A percentile compares a stretch with the other conserved stretches of the same genome.
phyloP scores from a whole-genome alignment of 2,888 invertebrate genomes.

The Sphaerophoria taeniata region DNA sequence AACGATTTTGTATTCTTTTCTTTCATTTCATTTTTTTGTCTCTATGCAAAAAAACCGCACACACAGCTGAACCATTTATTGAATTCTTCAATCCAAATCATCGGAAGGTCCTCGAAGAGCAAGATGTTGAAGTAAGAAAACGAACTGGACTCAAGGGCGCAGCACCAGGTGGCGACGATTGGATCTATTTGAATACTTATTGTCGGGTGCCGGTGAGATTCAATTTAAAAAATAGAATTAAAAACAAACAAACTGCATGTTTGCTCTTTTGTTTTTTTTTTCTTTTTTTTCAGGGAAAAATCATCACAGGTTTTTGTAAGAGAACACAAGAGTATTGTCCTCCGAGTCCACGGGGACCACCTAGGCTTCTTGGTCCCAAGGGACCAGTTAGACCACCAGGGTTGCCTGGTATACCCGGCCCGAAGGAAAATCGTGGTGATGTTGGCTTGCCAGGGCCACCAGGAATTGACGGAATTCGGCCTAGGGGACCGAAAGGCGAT shows the following conservation, averaged over 20 bases:
- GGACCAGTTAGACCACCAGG: slow-evolving; percentile 84
- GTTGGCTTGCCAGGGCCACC: slow-evolving; percentile 87
- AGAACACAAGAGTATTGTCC: slow-evolving; percentile 93
- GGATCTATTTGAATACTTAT: slow-evolving; percentile 94
- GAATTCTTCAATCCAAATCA: slow-evolving; percentile 90
- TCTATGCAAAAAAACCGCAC: not conserved
- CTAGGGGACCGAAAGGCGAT: slow-evolving; percentile 82
- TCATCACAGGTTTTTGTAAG: slow-evolving; percentile 92
- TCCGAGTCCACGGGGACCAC: slow-evolving; percentile 86
- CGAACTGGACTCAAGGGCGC: slow-evolving; percentile 87
- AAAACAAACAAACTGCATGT: slow-evolving; percentile 6
- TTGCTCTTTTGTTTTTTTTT: too few species aligned
- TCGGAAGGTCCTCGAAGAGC: slow-evolving; percentile 86
- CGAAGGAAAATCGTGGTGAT: slow-evolving; percentile 88
- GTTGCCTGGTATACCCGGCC: slow-evolving; percentile 86
- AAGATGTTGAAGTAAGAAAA: slow-evolving; percentile 86
- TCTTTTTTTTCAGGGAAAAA: slow-evolving; percentile 88
- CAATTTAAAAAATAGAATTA: slow-evolving; percentile 61
- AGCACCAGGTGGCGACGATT: slow-evolving; percentile 89
- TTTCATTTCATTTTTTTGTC: slow-evolving; percentile 9
- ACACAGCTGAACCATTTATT: slow-evolving; percentile 85
- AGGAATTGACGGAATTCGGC: slow-evolving; percentile 84
- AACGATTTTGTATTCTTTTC: slow-evolving; percentile 46
- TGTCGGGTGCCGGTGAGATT: slow-evolving; percentile 91
- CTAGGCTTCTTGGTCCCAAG: slow-evolving; percentile 86